Conservation (phyloP, 1,140 invertebrate species). For the Drosophila oshimai region DNA sequence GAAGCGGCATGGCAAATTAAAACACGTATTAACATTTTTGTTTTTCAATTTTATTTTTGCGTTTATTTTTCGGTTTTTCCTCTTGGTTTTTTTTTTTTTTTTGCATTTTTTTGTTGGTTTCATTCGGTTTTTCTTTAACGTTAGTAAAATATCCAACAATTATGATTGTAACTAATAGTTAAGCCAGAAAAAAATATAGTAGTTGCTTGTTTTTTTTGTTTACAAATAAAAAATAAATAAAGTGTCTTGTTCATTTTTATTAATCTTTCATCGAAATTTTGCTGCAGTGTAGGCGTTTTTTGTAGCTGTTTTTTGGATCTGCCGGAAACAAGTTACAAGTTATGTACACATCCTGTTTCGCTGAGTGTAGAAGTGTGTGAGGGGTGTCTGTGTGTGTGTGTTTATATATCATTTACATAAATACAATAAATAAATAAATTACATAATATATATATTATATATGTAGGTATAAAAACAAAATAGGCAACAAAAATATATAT, state of each 20-base stretch:
- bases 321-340: constrained; percentile 37
- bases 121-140: constrained; percentile 62
- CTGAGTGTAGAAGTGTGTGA: constrained; percentile 14
- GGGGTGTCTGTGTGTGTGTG: constrained; percentile 15
- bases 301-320: constrained; percentile 2
- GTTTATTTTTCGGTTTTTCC: constrained; percentile 57
- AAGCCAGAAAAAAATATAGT: constrained; percentile 73
- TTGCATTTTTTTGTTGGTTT: constrained; percentile 32
- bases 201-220: constrained; percentile 56
- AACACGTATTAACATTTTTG: neutral
- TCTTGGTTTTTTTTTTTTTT: constrained; percentile 36
- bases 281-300: constrained; percentile 36
- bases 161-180: constrained; percentile 77
- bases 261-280: constrained; percentile 23
- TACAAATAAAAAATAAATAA: constrained; percentile 74
- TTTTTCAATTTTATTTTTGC: constrained; percentile 50
- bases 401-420: constrained; percentile 66
- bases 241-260: constrained; percentile 52
- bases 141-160: constrained; percentile 80
- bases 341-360: constrained; percentile 51
- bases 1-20: neutral
- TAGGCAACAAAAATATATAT: constrained; percentile 66
- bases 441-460: constrained; percentile 42
- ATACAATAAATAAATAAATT: constrained; percentile 79
- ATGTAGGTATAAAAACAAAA: constrained; percentile 62